Evolutionary conservation across 2,797 vertebrate genomes (phyloP), one percentile per base, ranked within the genome.

Genomic region (Clarias fuscus): DNA sequence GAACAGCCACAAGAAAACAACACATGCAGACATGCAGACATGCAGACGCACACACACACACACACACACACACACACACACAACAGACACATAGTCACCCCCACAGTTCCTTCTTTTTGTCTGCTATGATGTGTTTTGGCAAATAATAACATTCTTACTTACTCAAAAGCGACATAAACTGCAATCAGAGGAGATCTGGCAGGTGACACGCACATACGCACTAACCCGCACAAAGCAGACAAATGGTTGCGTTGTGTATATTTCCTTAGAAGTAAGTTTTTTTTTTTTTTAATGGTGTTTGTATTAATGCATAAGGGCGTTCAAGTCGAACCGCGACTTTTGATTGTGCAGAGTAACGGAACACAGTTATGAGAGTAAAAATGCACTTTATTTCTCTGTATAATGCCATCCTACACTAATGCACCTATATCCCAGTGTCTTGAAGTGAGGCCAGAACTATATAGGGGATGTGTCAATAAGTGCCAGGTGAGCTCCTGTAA

Each of bases 61-160:
- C 73, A 86, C 84, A 85, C 88, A 13, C 83, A 83, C 91, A 84
- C 27, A n/a, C 59, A 67, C 27, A 56, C 7, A 30, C 48, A 30
- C 48, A 56, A 67, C 65, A 67, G 10, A 67, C 80, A 53, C 80
- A 33, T 61, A 7, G 65, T 86, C 82, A 78, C 88, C 11, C 82
- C 79, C 91, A 84, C 33, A 27, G n/a, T 72, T 48, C 75, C 22
- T 37, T 71, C 72, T 86, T 88, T 87, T 88, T 91, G 87, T 89
- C 81, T 84, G 58, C 33, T 58, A 30, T 72, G 88, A 91, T 89
- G 91, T 90, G 90, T 92, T 92, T 92, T 92, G 90, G 87, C 92
- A 90, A 92, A 93, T 94, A 93, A 94, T 92, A 91, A 92, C 90
- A 88, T 91, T 91, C 85, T 88, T 65, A 79, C 89, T 90, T 87